A percentile compares a stretch with the other conserved stretches of the same genome.
Evolutionary conservation across 1,140 invertebrate species (phyloP).

Genomic region (Nasonia vitripennis): DNA sequence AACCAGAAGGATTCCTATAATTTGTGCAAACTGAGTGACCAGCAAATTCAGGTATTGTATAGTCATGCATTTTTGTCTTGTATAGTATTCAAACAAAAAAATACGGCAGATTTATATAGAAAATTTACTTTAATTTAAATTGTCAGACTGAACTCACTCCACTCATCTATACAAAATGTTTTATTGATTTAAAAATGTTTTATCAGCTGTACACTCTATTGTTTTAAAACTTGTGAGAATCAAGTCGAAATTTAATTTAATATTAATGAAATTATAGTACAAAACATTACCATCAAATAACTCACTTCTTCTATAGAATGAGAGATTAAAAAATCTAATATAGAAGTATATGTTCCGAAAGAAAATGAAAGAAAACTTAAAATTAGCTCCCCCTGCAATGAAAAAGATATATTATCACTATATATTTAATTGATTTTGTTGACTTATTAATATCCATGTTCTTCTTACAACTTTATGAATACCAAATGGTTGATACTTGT

Average conservation of each 20-base stretch:
- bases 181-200: no score
- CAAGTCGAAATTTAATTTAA: no score
- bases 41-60: constrained; percentile 61
- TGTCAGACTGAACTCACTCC: not conserved
- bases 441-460: not conserved
- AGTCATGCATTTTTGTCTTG: constrained; percentile 28
- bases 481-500: not conserved
- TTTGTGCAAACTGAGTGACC: constrained; percentile 62
- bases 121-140: constrained; percentile 19
- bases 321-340: no score
- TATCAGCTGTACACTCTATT: no score
- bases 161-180: not conserved
- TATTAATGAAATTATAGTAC: no score
- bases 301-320: no score
- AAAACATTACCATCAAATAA: no score
- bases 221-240: no score
- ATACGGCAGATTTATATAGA: not conserved
- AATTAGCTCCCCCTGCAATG: no score
- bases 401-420: not conserved
- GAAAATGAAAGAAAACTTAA: no score
- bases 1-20: constrained; percentile 57
- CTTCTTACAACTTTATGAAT: not conserved
- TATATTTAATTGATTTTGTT: not conserved
- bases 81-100: not conserved
- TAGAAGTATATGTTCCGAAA: no score